phyloP scores from a whole-genome alignment of 2,797 vertebrate genomes.

The Labroides dimidiatus region DNA sequence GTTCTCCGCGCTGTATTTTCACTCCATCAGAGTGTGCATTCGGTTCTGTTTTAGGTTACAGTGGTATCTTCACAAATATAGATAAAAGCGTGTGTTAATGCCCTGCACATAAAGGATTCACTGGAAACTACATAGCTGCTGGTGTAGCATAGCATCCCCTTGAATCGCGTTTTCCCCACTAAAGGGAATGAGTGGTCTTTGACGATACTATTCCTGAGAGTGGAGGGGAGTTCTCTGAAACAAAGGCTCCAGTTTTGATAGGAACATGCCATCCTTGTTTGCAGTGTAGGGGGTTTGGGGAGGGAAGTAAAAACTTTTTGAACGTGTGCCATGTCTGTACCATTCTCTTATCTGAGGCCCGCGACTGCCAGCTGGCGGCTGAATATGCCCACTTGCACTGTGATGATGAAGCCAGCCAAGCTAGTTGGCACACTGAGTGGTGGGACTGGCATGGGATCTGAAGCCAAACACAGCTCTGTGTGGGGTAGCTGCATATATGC shows the following conservation, averaged over 20 bases:
- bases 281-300: constrained; percentile 86
- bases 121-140: constrained; percentile 65
- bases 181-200: constrained; percentile 81
- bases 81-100: constrained; percentile 48
- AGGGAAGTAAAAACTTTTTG: constrained; percentile 90
- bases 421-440: constrained; percentile 80
- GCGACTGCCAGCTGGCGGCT: constrained; percentile 90
- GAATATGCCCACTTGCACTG: constrained; percentile 85
- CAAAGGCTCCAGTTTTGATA: constrained; percentile 84
- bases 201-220: constrained; percentile 87
- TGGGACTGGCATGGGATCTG: constrained; percentile 80
- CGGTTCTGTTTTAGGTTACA: constrained; percentile 46
- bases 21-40: constrained; percentile 48
- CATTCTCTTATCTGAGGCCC: constrained; percentile 89
- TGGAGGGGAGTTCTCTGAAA: constrained; percentile 87
- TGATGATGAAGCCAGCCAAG: constrained; percentile 83
- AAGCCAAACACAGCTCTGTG: constrained; percentile 75
- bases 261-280: constrained; percentile 90
- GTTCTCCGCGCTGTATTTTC: constrained; percentile 44
- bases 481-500: constrained; percentile 61
- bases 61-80: constrained; percentile 54
- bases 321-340: constrained; percentile 89
- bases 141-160: constrained; percentile 73
- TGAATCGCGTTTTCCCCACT: constrained; percentile 71
- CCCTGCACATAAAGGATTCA: constrained; percentile 58